Evolutionary conservation across 2,888 invertebrate species (phyloP).

Genomic region (Argyra leucocephala): DNA sequence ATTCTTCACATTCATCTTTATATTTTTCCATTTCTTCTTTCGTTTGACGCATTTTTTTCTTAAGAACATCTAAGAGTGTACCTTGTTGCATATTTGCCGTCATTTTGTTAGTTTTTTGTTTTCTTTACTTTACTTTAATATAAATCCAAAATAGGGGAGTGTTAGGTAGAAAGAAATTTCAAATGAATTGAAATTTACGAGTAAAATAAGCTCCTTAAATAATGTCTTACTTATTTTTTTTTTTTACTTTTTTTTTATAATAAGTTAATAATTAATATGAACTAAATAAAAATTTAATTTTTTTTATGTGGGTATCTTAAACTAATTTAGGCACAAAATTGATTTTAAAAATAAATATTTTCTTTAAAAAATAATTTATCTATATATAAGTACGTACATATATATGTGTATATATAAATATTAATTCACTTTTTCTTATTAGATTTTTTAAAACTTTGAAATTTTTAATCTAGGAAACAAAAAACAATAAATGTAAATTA

Average conservation of each 20-base stretch:
- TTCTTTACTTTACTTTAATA: not conserved
- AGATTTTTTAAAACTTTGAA: not conserved
- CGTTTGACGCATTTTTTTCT: constrained; percentile 99
- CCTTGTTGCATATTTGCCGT: constrained; percentile 86
- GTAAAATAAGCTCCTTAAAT: not conserved
- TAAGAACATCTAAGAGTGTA: constrained; percentile 89
- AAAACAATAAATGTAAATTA: too few relatives aligned
- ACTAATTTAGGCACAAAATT: constrained; percentile 3
- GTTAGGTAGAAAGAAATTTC: not conserved
- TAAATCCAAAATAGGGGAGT: not conserved
- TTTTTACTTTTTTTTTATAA: too few relatives aligned
- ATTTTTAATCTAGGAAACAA: not conserved
- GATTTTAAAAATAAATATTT: not conserved
- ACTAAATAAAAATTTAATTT: too few relatives aligned
- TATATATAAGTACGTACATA: not conserved
- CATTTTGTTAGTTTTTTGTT: constrained; percentile 47
- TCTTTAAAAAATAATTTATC: not conserved
- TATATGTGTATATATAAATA: not conserved
- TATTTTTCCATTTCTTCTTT: constrained; percentile 98
- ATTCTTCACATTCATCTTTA: constrained; percentile 95
- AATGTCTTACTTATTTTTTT: too few relatives aligned
- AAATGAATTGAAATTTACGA: not conserved
- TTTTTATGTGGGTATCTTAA: not conserved
- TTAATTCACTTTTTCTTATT: not conserved
- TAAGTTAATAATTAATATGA: too few relatives aligned